Base-by-base conservation (phyloP, 2,888 invertebrate genomes). In the Leptinotarsa peninsularis region DNA sequence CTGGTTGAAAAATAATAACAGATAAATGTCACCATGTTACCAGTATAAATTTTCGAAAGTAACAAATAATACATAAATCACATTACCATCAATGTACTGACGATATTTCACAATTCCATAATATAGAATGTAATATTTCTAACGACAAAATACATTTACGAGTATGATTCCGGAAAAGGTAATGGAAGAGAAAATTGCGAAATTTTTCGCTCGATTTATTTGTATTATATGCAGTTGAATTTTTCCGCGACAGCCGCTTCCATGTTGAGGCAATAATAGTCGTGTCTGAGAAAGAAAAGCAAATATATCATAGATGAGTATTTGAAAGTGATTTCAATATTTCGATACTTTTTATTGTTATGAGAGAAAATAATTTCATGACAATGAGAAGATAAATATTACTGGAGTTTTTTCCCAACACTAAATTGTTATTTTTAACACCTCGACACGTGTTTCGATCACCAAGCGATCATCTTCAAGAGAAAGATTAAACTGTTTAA, bases 121-220 rank as follows among this genome's bases (percentile, higher is more conserved):
- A 33, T 63, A 33, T 79, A 73, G 72, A 76, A 74, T 76, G 74
- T 74, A 80, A 79, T 72, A 71, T 76, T 75, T 21, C 69, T 71
- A 72, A 75, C 75, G 75, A 80, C 77, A 72, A 74, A 80, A 67
- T 71, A 74, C 75, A 72, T 56, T 56, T 69, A 72, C 75, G 72
- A 66, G 74, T 73, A 70, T 75, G 75, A 79, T 78, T 72, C 76
- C 67, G 73, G 73, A 69, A 66, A 72, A 78, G 76, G 76, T 79
- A 82, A 82, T 80, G 79, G 78, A 54, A 76, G 67, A 78, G 81
- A 80, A 81, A 82, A 82, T 82, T 82, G 80, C 73, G 78, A 75
- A 78, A 80, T 80, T 81, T 78, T 81, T 77, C 79, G 76, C 70
- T 80, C 80, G 77, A 82, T 82, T 80, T 81, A 80, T 77, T 78